Conservation (phyloP, 2,888 invertebrate genomes). For the Agrochola litura region DNA sequence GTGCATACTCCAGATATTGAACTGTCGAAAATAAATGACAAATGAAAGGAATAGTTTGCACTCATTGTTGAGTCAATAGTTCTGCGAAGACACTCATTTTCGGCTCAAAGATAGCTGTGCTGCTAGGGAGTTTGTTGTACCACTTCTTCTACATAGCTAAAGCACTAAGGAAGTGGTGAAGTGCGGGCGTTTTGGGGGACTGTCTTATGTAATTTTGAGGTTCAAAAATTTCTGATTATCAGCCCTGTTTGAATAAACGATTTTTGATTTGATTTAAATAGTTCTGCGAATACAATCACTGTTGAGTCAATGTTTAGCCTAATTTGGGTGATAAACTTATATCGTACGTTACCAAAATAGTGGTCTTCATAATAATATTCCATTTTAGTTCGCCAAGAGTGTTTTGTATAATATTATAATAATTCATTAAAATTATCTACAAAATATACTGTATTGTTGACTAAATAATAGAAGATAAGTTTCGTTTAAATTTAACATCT, state of each 20-base stretch:
- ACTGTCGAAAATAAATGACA: background rate
- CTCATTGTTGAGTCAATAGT: background rate
- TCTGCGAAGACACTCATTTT: background rate
- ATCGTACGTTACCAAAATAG: conserved; percentile 44
- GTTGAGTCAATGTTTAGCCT: background rate
- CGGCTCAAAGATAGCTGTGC: background rate
- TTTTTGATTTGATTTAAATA: background rate
- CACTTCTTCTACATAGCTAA: background rate
- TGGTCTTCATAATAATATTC: conserved; percentile 26
- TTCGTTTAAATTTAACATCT: conserved; percentile 30
- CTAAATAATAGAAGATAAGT: conserved; percentile 34
- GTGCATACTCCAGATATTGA: background rate
- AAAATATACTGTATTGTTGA: conserved; percentile 31
- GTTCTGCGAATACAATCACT: background rate
- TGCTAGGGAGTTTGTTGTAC: background rate
- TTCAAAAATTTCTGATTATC: background rate
- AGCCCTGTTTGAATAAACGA: background rate
- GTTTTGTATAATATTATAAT: conserved; percentile 53
- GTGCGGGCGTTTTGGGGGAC: no score
- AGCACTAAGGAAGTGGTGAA: background rate
- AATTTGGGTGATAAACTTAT: background rate
- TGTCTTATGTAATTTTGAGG: background rate
- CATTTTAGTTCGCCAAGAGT: conserved; percentile 47
- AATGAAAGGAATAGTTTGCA: background rate
- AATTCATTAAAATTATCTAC: conserved; percentile 44